Percentiles rank a stretch among this genome's conserved stretches.
Conservation (phyloP, 1,140 invertebrate genomes). For the Scaptomyza hsui region DNA sequence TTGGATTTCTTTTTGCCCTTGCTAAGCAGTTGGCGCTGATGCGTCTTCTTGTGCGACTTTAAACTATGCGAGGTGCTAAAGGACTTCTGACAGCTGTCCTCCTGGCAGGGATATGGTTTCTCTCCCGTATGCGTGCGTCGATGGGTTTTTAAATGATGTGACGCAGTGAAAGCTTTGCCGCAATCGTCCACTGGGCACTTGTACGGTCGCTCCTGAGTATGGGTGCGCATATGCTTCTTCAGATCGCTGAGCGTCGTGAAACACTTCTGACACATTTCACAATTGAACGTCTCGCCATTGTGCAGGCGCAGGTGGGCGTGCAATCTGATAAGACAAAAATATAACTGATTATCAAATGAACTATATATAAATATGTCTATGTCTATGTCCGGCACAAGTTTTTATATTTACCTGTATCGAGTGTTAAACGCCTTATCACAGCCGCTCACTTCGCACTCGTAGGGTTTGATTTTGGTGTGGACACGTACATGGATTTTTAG, state of each 20-base stretch:
- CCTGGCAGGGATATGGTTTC: slow-evolving; percentile 91
- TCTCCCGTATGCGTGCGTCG: slow-evolving; percentile 85
- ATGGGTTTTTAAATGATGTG: slow-evolving; percentile 96
- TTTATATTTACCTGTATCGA: slow-evolving; percentile 88
- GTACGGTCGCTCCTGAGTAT: slow-evolving; percentile 96
- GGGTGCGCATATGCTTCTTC: slow-evolving; percentile 96
- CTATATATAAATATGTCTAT: slow-evolving; percentile 12
- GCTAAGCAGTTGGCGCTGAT: slow-evolving; percentile 82
- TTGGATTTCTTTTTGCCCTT: slow-evolving; percentile 67
- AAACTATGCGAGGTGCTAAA: slow-evolving; percentile 93
- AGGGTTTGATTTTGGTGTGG: slow-evolving; percentile 97
- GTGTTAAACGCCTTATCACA: slow-evolving; percentile 98
- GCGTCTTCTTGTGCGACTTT: slow-evolving; percentile 90
- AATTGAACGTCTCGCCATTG: slow-evolving; percentile 98
- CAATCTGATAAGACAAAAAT: slow-evolving; percentile 86
- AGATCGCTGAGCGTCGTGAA: slow-evolving; percentile 97
- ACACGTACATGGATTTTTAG: slow-evolving; percentile 97
- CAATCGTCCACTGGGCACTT: slow-evolving; percentile 93
- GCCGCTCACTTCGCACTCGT: slow-evolving; percentile 89
- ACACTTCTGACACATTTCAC: slow-evolving; percentile 94
- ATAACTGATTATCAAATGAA: slow-evolving; percentile 41
- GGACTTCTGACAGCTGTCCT: slow-evolving; percentile 89
- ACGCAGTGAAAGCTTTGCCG: slow-evolving; percentile 95
- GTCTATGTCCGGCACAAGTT: slow-evolving; percentile 13
- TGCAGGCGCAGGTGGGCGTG: slow-evolving; percentile 96